phyloP scores from a whole-genome alignment of 2,113 vertebrate species.

The Neotragus moschatus region DNA sequence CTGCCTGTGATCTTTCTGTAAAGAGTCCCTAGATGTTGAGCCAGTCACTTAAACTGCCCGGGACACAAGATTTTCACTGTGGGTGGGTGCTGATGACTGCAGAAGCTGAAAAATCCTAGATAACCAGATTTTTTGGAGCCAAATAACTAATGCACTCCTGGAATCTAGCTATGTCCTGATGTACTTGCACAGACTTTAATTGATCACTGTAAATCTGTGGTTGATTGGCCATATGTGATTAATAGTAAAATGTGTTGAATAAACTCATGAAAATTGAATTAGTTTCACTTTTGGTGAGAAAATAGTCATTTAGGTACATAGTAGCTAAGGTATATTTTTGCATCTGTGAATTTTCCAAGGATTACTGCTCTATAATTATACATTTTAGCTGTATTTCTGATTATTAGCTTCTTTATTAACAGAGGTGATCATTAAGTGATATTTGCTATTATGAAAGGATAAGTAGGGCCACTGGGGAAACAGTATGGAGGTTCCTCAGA shows the following conservation, averaged over 20 bases:
- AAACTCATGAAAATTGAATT: slow-evolving; percentile 1
- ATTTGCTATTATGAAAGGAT: slow-evolving; percentile 13
- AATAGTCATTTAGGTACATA: neutral
- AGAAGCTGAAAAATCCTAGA: neutral
- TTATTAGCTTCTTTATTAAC: neutral
- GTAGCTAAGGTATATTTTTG: neutral
- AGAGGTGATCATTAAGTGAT: neutral
- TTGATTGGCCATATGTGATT: neutral
- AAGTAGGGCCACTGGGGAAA: neutral
- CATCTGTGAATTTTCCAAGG: neutral
- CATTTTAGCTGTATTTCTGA: neutral
- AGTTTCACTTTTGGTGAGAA: neutral
- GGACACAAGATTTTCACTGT: neutral
- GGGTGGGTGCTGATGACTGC: neutral
- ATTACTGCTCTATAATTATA: neutral
- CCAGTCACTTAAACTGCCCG: neutral
- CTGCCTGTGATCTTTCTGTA: slow-evolving; percentile 12
- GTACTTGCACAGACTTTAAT: neutral
- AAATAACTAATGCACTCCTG: neutral
- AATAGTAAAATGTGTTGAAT: neutral
- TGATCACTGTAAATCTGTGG: neutral
- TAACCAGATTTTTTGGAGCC: neutral
- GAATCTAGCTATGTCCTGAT: neutral
- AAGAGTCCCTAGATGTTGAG: neutral
- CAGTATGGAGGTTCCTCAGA: neutral